Conservation (phyloP, 2,888 invertebrate genomes). For the Cheilosia variabilis region DNA sequence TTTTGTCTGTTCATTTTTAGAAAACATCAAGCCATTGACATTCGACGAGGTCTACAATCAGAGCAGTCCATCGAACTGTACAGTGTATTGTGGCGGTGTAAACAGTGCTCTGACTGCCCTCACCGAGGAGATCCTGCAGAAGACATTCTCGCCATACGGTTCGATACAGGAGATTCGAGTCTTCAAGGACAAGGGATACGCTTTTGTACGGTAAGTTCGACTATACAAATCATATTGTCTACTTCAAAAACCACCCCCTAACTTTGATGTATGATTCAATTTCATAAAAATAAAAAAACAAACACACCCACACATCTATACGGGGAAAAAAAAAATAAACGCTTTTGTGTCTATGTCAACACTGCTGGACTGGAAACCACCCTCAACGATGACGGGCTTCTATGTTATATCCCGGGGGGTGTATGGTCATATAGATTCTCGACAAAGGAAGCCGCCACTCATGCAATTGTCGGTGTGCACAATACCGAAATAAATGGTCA, state of each 20-base stretch:
- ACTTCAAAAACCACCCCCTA: conserved; percentile 39
- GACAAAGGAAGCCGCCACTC: conserved; percentile 99
- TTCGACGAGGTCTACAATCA: conserved; percentile 99
- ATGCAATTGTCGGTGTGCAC: conserved; percentile 98
- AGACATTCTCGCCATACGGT: conserved; percentile 97
- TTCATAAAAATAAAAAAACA: conserved; percentile 44
- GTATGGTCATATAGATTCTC: conserved; percentile 89
- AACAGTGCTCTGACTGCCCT: conserved; percentile 89
- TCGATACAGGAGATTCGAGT: conserved; percentile 98
- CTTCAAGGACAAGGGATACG: conserved; percentile 99
- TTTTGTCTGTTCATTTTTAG: conserved; percentile 84
- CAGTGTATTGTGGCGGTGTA: conserved; percentile 98
- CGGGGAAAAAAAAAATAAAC: conserved; percentile 23
- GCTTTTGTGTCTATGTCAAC: conserved; percentile 57
- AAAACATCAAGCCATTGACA: conserved; percentile 95
- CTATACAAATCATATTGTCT: conserved; percentile 6
- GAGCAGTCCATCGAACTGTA: conserved; percentile 99
- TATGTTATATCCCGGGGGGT: conserved; percentile 10
- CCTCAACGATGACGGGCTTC: conserved; percentile 23
- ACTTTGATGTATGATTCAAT: conserved; percentile 70
- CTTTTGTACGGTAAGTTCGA: conserved; percentile 92
- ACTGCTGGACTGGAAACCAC: conserved; percentile 43
- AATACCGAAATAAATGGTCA: conserved; percentile 98
- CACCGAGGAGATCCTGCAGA: conserved; percentile 98
- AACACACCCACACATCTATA: conserved; percentile 10